Evolutionary conservation across 2,888 invertebrate species (phyloP), one percentile per base, ranked within the genome.

Genomic region (Ditula angustiorana): DNA sequence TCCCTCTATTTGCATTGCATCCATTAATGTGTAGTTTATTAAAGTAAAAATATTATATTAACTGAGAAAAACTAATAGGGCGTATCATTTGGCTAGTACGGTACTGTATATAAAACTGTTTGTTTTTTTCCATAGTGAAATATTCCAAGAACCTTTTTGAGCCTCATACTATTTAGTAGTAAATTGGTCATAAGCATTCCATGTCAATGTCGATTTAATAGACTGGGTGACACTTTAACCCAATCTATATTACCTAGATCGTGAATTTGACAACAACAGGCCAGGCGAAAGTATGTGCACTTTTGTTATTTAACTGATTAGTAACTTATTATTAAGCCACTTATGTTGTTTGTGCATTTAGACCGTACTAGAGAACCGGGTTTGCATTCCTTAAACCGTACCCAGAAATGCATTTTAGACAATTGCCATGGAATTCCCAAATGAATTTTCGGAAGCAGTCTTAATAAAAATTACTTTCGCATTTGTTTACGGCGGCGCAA

Each of bases 171-270:
- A 46, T 52, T 19, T 58, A 63, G 23, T 19, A 44, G 21, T 59
- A 58, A 64, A 64, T 59, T 64, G 58, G n/a, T 23, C 35, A 37
- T 44, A 57, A 52, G 26, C 50, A 44, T 63, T 26, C 57, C 26
- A 58, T 57, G 63, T 52, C 64, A 64, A 59, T 64, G 64, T 16
- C 58, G 13, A 59, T 46, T 64, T 47, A 59, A 64, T 64, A 59
- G 46, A 63, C 26, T 26, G 30, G 55, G 37, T 50, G 49, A 35
- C 46, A 46, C 10, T 41, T 23, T 64, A 52, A 47, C 58, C 46
- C 21, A 28, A 53, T n/a, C 52, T 44, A 21, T 46, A 53, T 64
- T 64, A 53, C 52, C 46, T 35, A 46, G 37, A 64, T 47, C 2
- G 52, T n/a, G 33, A 26, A 33, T 46, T 28, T 53, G 30, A 52